These are phyloP conservation scores for Chaetorhynchus papuensis DNA, from an alignment of 2,113 vertebrate genomes.

Conservation along the genomic window DNA sequence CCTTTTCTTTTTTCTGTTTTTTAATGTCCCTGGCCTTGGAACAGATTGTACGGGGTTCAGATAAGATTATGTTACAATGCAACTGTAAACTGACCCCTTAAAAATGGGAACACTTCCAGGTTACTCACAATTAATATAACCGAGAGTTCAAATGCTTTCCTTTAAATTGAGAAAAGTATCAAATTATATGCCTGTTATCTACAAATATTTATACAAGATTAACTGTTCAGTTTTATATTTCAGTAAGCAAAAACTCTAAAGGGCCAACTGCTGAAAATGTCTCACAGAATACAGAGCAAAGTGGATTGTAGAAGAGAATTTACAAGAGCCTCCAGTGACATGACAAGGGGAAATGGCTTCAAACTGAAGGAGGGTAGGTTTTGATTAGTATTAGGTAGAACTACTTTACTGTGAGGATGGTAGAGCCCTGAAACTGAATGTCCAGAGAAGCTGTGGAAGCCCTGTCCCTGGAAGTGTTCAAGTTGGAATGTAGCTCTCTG, in stretches of 20 bases:
- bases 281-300: not conserved
- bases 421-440: not conserved
- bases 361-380: not conserved
- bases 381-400: not conserved
- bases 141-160: not conserved
- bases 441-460: not conserved
- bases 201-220: slow-evolving; percentile 44
- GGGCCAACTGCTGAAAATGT: not conserved
- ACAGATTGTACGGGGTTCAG: not conserved
- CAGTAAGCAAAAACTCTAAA: not conserved
- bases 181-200: not conserved
- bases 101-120: slow-evolving; percentile 9
- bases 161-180: slow-evolving; percentile 20
- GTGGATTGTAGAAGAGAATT: not conserved
- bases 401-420: not conserved
- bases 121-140: slow-evolving; percentile 19
- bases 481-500: not conserved
- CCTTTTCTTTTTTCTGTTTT: not conserved
- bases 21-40: slow-evolving; percentile 3
- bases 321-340: not conserved
- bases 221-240: not conserved
- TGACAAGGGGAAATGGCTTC: not conserved
- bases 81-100: slow-evolving; percentile 22
- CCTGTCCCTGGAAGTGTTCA: not conserved
- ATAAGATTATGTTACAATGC: slow-evolving; percentile 19